Evolutionary conservation across 2,797 vertebrate genomes (phyloP), one percentile per base, ranked within the genome.

Genomic region (Neosilurus hyrtlii): DNA sequence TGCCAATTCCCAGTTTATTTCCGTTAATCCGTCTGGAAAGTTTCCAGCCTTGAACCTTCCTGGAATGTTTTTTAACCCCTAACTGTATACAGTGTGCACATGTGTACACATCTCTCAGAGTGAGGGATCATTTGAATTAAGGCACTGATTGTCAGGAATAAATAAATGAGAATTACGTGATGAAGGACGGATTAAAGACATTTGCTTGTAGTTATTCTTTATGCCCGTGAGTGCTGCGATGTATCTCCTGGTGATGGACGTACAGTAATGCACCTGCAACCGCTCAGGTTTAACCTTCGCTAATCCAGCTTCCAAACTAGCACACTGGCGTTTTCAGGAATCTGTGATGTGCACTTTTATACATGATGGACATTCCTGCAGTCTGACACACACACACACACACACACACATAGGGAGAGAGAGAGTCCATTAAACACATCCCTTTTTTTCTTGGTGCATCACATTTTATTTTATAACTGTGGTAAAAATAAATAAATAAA

Each of bases 311-410:
- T 52, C 43, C 12, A 22, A 8, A 71, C 22, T 24, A 0, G 11
- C 15, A 49, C 68, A 49, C 37, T 15, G 68, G 12, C 12, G 68
- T 24, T 71, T 52, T 71, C 68, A 52, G 68, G 68, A 71, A 52
- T 24, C 22, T 24, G 43, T 24, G 22, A 71, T 52, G 68, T 52
- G 43, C 14, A 6, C 22, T 52, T 14, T n/a, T 24, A 52, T 24
- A 52, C 11, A 52, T 52, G 68, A 71, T 70, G 67, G 66, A 70
- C 67, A 7, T 12, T 70, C 37, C 67, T 70, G 67, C 43, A n/a
- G 35, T 22, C 35, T 22, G 35, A 43, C 66, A 22, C 20, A 7
- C 67, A 12, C 6, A 22, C 11, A 70, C 37, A 43, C 37, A 43
- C 37, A 43, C 37, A 43, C 2, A 43, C 2, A 43, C 2, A 43